Conservation (phyloP, 2,113 vertebrate genomes). For the Ciconia maguari region DNA sequence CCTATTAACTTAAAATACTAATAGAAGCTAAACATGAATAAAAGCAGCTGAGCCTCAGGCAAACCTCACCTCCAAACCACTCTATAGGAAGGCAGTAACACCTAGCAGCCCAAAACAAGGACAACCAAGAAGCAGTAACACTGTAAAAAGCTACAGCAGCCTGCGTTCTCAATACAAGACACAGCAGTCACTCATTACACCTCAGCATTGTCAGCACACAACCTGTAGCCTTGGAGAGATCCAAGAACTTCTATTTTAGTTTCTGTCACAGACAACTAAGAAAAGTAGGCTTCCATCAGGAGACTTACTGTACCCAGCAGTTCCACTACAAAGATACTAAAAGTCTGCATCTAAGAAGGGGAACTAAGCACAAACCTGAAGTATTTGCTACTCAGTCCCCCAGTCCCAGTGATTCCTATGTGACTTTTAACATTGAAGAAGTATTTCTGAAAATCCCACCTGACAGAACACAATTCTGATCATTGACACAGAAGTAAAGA, state of each 20-base stretch:
- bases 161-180: no score
- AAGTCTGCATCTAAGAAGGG: neutral
- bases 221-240: neutral
- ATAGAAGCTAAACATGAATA: neutral
- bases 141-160: neutral
- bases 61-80: neutral
- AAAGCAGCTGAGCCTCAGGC: neutral
- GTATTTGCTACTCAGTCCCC: neutral
- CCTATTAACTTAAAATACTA: neutral
- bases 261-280: neutral
- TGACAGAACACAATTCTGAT: neutral
- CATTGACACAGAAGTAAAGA: neutral
- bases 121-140: neutral
- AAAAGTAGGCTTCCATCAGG: neutral
- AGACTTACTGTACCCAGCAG: neutral
- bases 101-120: neutral
- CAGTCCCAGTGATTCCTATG: neutral
- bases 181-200: neutral
- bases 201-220: accelerated
- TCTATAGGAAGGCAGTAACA: neutral
- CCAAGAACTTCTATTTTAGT: neutral
- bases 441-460: neutral
- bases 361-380: neutral
- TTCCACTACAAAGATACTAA: neutral
- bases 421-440: neutral